Conservation (phyloP, 2,797 vertebrate genomes). For the Chelon auratus region DNA sequence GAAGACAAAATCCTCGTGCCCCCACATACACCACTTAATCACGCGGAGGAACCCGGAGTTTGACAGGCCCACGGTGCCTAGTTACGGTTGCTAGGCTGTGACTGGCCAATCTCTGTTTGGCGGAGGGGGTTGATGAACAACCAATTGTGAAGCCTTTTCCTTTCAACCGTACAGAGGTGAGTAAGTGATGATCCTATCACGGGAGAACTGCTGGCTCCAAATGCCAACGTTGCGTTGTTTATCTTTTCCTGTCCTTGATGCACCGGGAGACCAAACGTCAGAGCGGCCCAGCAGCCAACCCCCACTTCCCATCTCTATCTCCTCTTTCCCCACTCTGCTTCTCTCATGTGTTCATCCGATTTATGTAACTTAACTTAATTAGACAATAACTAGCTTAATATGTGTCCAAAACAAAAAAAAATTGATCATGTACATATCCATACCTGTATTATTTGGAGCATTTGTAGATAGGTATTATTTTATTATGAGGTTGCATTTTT, state of each 20-base stretch:
- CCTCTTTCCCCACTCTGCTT: not conserved
- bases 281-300: conserved; percentile 15
- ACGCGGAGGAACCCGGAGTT: conserved; percentile 14
- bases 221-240: conserved; percentile 69
- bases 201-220: conserved; percentile 58
- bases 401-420: not conserved
- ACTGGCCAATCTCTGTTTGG: conserved; percentile 37
- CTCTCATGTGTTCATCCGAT: conserved; percentile 36
- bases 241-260: conserved; percentile 58
- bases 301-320: conserved; percentile 19
- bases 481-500: not conserved
- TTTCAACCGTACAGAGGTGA: conserved; percentile 35
- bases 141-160: conserved; percentile 28
- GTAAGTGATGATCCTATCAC: conserved; percentile 62
- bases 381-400: not conserved
- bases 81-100: conserved; percentile 31
- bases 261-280: conserved; percentile 52
- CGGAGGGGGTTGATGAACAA: conserved; percentile 26
- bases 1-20: not conserved
- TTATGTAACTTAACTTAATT: conserved; percentile 3
- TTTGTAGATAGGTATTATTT: not conserved
- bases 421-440: not conserved
- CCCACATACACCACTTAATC: not conserved
- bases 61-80: conserved; percentile 15
- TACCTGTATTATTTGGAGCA: not conserved